These are phyloP conservation scores for Apocrypta bakeri DNA, from an alignment of 1,140 invertebrate genomes.

Conservation along the genomic window DNA sequence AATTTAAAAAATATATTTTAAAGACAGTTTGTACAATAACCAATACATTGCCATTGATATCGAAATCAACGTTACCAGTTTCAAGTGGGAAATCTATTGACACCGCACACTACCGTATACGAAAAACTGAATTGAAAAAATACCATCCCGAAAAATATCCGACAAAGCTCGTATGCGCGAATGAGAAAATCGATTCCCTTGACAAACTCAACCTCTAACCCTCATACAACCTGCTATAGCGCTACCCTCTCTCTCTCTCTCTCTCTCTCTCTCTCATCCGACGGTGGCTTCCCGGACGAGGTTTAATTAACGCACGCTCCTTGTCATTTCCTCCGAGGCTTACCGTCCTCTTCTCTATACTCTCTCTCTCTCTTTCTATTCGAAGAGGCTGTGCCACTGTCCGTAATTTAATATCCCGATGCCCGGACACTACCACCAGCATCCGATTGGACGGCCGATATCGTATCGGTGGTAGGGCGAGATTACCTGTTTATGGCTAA, in stretches of 20 bases:
- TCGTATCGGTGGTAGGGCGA: slow-evolving; percentile 63
- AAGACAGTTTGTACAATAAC: too few relatives aligned
- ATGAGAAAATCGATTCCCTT: slow-evolving; percentile 30
- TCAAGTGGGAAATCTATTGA: too few relatives aligned
- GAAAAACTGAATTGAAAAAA: background rate
- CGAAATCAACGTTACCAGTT: too few relatives aligned
- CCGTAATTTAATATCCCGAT: slow-evolving; percentile 68
- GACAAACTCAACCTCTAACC: background rate
- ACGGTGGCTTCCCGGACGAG: slow-evolving; percentile 49
- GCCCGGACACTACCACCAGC: slow-evolving; percentile 44
- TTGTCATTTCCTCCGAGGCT: slow-evolving; percentile 44
- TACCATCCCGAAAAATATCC: background rate
- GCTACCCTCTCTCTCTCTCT: background rate
- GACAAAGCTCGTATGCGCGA: background rate
- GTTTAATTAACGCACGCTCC: slow-evolving; percentile 47
- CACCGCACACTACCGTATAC: too few relatives aligned
- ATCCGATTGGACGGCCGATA: slow-evolving; percentile 66
- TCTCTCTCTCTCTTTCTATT: background rate
- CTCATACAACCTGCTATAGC: background rate
- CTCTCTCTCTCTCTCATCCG: background rate
- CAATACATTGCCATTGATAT: too few relatives aligned
- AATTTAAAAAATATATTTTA: too few relatives aligned
- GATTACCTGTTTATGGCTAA: slow-evolving; percentile 71
- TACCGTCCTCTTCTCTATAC: background rate
- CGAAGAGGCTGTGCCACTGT: slow-evolving; percentile 35